Conservation (phyloP, 2,888 invertebrate species). For the Cheilosia pagana region DNA sequence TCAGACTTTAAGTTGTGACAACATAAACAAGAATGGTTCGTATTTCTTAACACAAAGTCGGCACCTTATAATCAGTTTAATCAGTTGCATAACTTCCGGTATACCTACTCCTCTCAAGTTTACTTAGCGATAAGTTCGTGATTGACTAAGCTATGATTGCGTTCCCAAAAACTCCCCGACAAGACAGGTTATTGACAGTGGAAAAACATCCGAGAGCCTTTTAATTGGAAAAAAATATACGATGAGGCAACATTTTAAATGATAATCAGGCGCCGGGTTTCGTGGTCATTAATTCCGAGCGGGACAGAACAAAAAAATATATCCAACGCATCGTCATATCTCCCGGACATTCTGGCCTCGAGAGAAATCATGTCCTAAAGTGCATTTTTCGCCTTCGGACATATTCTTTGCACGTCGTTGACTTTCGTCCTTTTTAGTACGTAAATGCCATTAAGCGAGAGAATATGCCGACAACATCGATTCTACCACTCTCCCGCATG, state of each 20-base stretch:
- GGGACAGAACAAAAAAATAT: background rate
- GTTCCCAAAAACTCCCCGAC: background rate
- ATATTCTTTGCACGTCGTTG: conserved; percentile 66
- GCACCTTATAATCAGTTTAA: conserved; percentile 29
- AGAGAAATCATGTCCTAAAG: conserved; percentile 65
- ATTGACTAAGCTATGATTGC: conserved; percentile 10
- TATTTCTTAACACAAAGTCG: conserved; percentile 7
- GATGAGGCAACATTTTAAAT: conserved; percentile 42
- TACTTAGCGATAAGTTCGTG: conserved; percentile 30
- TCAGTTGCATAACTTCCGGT: conserved; percentile 49
- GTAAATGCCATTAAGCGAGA: conserved; percentile 67
- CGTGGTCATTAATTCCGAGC: conserved; percentile 52
- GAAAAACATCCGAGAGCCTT: background rate
- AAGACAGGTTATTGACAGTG: conserved; percentile 16
- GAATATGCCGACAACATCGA: conserved; percentile 70
- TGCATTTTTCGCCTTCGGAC: conserved; percentile 72
- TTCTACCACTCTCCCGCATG: conserved; percentile 66
- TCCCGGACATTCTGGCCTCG: conserved; percentile 36
- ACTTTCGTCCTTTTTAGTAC: conserved; percentile 54
- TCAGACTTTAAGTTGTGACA: conserved; percentile 34
- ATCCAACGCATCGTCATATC: conserved; percentile 29
- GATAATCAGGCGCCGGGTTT: conserved; percentile 69
- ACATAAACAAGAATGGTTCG: conserved; percentile 1
- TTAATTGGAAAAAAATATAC: conserved; percentile 24
- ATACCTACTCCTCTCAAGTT: background rate